Conservation (phyloP, 2,797 vertebrate species). For the Etheostoma nigrum region DNA sequence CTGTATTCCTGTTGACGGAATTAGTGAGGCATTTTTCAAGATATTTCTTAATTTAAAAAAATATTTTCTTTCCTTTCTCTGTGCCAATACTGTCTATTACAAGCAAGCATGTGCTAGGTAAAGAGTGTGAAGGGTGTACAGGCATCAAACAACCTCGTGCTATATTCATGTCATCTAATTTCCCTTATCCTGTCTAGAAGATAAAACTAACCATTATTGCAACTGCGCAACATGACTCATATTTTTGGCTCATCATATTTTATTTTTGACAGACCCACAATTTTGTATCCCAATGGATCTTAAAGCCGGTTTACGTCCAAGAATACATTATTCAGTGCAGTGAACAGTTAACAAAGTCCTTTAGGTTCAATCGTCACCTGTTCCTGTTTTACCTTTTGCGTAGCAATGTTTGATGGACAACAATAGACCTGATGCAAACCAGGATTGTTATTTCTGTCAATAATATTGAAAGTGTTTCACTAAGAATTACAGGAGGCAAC, state of each 20-base stretch:
- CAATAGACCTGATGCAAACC: not conserved
- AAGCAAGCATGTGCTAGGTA: conserved; percentile 16
- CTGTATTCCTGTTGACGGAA: conserved; percentile 50
- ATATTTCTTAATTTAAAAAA: conserved; percentile 35
- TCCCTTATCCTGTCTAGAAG: conserved; percentile 33
- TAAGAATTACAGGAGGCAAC: not conserved
- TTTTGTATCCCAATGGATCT: not conserved
- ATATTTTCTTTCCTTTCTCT: conserved; percentile 17
- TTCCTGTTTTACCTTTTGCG: not conserved
- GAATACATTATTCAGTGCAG: conserved; percentile 12
- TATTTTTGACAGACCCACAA: not conserved
- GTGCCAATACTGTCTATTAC: conserved; percentile 5
- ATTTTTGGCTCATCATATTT: conserved; percentile 2
- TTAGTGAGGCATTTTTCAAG: conserved; percentile 29
- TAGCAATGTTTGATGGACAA: not conserved
- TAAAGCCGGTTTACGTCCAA: conserved; percentile 11
- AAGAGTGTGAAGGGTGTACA: conserved; percentile 25
- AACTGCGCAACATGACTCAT: conserved; percentile 37
- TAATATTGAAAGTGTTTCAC: not conserved
- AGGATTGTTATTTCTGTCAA: not conserved
- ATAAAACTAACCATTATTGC: conserved; percentile 51
- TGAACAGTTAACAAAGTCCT: not conserved
- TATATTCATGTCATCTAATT: conserved; percentile 48
- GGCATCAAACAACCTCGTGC: conserved; percentile 8
- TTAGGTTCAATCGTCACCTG: not conserved